phyloP scores from a whole-genome alignment of 2,113 vertebrate genomes.

The Caracal caracal region DNA sequence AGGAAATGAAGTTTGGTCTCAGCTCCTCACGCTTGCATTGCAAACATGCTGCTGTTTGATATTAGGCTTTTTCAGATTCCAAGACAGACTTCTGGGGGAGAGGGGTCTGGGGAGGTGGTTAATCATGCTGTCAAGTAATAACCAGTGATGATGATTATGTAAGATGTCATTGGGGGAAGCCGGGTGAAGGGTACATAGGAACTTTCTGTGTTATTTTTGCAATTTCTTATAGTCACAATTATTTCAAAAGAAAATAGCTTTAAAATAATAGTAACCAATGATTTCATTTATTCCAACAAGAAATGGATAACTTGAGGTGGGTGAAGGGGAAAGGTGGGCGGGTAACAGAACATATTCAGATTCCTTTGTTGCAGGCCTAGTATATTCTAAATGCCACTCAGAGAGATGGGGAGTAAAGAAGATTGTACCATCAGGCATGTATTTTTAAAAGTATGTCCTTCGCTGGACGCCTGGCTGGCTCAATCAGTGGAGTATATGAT shows the following conservation, averaged over 20 bases:
- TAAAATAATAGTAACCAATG: not conserved
- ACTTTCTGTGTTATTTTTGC: not conserved
- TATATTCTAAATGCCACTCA: not conserved
- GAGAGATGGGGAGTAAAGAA: not conserved
- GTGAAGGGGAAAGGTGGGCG: not conserved
- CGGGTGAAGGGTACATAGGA: not conserved
- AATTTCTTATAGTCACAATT: constrained; percentile 16
- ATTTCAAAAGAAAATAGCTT: constrained; percentile 32
- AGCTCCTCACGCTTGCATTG: not conserved
- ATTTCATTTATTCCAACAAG: not conserved
- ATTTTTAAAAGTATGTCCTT: not conserved
- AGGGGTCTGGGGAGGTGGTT: not conserved
- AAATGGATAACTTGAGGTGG: not conserved
- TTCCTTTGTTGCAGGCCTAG: not conserved
- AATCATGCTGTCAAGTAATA: not conserved
- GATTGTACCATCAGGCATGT: not conserved
- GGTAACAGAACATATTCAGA: not conserved
- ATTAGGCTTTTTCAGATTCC: not conserved
- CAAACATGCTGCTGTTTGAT: not conserved
- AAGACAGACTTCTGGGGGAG: not conserved
- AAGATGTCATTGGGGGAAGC: not conserved
- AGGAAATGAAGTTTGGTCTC: not conserved
- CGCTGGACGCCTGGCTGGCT: not conserved
- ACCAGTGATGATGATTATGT: not conserved
- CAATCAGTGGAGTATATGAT: not conserved